A percentile compares a stretch with the other conserved stretches of the same genome.
Conservation (phyloP, 2,888 invertebrate genomes). For the Macrophya alboannulata region DNA sequence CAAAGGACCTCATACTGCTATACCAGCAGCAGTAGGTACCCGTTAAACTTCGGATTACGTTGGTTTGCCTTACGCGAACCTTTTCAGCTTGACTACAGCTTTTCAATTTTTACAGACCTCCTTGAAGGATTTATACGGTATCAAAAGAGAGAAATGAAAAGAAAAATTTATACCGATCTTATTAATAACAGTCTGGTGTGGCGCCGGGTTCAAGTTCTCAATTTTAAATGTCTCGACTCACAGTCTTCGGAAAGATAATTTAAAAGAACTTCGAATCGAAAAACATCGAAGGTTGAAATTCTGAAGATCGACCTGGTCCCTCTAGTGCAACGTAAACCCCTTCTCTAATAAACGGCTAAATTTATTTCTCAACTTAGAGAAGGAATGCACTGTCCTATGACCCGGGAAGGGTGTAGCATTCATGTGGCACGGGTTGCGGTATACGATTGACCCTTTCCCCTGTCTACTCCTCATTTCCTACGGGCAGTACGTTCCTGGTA, state of each 20-base stretch:
- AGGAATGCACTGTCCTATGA: constrained; percentile 11
- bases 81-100: constrained; percentile 20
- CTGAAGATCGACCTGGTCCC: too few relatives aligned
- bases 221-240: too few relatives aligned
- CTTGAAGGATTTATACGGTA: neutral
- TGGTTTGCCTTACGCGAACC: neutral
- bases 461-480: constrained; percentile 31
- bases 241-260: too few relatives aligned
- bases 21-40: neutral
- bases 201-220: too few relatives aligned
- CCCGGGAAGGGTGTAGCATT: neutral
- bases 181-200: too few relatives aligned
- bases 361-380: neutral
- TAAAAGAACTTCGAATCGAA: too few relatives aligned
- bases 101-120: constrained; percentile 25
- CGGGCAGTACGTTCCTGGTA: constrained; percentile 35
- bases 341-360: neutral
- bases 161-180: neutral
- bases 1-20: constrained; percentile 29
- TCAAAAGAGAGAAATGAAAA: neutral
- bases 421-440: constrained; percentile 26
- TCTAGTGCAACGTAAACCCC: neutral
- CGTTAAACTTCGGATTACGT: constrained; percentile 28
- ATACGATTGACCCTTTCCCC: constrained; percentile 33
- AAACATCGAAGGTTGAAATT: too few relatives aligned